phyloP scores from a whole-genome alignment of 2,888 invertebrate species.

The Smittia sp. region DNA sequence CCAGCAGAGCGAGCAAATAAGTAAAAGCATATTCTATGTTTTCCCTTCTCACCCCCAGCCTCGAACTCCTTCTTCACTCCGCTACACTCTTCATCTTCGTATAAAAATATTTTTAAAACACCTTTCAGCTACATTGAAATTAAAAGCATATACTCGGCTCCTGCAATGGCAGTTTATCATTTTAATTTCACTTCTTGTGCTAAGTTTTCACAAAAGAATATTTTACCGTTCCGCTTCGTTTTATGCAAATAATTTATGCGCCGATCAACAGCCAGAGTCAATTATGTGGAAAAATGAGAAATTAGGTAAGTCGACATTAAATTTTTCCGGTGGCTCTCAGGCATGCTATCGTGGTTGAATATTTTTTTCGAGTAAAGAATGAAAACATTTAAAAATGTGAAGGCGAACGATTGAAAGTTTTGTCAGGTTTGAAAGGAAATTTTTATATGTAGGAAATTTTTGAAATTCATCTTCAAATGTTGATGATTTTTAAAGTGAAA shows the following conservation, averaged over 20 bases:
- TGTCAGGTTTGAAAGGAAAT: no score
- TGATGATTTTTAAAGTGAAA: no score
- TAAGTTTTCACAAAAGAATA: not conserved
- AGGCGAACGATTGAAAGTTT: no score
- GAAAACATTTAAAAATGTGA: not conserved
- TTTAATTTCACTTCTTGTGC: not conserved
- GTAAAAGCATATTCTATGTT: conserved; percentile 21
- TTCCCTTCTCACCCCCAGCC: no score
- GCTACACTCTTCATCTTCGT: not conserved
- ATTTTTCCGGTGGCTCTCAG: conserved; percentile 9
- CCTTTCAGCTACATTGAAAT: conserved; percentile 8
- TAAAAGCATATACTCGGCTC: not conserved
- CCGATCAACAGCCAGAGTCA: conserved; percentile 34
- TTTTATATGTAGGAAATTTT: no score
- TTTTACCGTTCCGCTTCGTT: not conserved
- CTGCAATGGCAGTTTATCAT: not conserved
- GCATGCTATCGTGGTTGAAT: not conserved
- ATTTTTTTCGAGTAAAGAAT: not conserved
- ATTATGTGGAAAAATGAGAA: conserved; percentile 29
- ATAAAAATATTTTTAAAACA: conserved; percentile 19
- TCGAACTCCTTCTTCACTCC: not conserved
- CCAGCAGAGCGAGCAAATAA: conserved; percentile 26
- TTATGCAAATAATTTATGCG: conserved; percentile 37
- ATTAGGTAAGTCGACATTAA: not conserved
- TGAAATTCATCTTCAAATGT: no score